These are phyloP conservation scores for Stictonetta naevosa DNA, from an alignment of 2,113 vertebrate species.

Conservation along the genomic window DNA sequence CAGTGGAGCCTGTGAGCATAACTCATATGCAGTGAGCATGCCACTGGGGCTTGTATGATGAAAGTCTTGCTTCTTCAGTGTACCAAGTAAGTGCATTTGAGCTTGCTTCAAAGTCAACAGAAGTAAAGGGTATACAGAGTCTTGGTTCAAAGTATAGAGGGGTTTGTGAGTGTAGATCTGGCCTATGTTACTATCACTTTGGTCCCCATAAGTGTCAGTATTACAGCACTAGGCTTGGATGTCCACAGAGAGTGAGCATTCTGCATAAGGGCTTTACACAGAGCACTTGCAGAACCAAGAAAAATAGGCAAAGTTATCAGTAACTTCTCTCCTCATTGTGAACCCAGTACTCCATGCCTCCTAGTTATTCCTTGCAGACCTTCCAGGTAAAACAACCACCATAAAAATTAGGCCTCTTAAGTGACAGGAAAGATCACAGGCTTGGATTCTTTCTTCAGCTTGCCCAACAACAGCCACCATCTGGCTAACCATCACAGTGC, in stretches of 20 bases:
- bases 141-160: background rate
- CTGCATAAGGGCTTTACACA: background rate
- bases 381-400: constrained; percentile 48
- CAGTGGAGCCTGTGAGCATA: background rate
- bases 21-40: background rate
- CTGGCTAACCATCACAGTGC: constrained; percentile 17
- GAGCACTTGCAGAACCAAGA: background rate
- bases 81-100: background rate
- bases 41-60: background rate
- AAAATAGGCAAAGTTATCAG: background rate
- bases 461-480: constrained; percentile 50
- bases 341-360: background rate
- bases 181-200: background rate
- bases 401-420: constrained; percentile 54
- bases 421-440: constrained; percentile 55
- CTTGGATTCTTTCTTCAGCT: constrained; percentile 21
- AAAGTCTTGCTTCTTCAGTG: background rate
- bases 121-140: background rate
- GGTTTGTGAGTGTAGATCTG: background rate
- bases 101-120: background rate
- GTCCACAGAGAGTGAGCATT: background rate
- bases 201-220: rapidly evolving
- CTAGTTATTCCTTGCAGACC: background rate
- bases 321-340: background rate
- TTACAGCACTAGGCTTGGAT: background rate